Conservation (phyloP, 2,888 invertebrate genomes). For the Clusia tigrina region DNA sequence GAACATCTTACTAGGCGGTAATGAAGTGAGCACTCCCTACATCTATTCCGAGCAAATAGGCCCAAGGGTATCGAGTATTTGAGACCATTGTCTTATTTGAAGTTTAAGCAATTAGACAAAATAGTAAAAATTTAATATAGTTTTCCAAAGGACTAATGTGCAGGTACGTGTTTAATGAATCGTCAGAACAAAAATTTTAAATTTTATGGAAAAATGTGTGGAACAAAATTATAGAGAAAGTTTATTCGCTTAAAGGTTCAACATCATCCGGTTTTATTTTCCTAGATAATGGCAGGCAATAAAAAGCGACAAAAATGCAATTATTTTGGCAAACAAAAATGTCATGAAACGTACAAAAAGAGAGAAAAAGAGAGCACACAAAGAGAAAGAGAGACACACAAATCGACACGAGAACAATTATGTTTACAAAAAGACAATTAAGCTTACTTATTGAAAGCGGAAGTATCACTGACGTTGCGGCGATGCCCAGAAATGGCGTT, state of each 20-base stretch:
- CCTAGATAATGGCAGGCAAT: conserved; percentile 23
- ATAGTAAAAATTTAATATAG: no score
- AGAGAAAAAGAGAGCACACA: conserved; percentile 43
- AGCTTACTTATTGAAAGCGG: conserved; percentile 79
- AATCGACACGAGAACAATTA: conserved; percentile 33
- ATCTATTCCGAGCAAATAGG: no score
- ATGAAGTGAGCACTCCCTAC: no score
- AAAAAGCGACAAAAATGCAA: conserved; percentile 28
- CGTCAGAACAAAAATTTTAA: no score
- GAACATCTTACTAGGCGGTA: no score
- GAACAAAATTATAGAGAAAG: neutral
- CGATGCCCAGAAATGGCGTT: conserved; percentile 68
- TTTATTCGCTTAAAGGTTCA: conserved; percentile 47
- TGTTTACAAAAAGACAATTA: conserved; percentile 13
- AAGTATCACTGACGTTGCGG: conserved; percentile 84
- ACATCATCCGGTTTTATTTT: conserved; percentile 30
- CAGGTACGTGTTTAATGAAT: no score
- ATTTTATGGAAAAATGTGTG: conserved; percentile 18
- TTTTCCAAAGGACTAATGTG: no score
- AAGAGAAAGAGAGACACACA: conserved; percentile 43
- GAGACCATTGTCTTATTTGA: no score
- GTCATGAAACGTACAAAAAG: conserved; percentile 16
- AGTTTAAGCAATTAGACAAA: no score
- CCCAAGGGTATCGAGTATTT: no score
- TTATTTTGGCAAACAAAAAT: conserved; percentile 33